Conservation (phyloP, 1,140 invertebrate species). For the Drosophila seguyi region DNA sequence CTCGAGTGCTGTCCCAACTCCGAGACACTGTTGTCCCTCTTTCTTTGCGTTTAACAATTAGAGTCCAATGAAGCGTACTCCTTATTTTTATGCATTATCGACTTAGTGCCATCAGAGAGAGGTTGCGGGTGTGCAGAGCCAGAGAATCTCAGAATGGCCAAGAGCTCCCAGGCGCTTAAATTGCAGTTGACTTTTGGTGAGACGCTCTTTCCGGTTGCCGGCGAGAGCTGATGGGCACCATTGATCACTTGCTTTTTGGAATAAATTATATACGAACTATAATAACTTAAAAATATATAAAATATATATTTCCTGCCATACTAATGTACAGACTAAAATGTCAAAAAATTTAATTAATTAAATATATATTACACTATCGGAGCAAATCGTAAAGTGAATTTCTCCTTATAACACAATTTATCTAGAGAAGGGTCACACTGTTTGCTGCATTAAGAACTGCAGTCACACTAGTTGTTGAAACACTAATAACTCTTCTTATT, state of each 20-base stretch:
- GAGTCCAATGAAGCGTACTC: constrained; percentile 82
- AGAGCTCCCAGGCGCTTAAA: constrained; percentile 55
- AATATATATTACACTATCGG: no score
- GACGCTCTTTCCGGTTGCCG: constrained; percentile 56
- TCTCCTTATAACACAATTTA: no score
- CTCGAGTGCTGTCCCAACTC: constrained; percentile 28
- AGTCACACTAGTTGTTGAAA: background rate
- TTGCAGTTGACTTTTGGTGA: constrained; percentile 57
- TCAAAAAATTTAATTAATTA: no score
- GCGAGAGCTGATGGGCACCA: constrained; percentile 58
- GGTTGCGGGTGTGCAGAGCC: constrained; percentile 36
- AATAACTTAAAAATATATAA: background rate
- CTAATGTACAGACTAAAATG: no score
- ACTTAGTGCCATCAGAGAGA: constrained; percentile 73
- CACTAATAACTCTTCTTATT: no score
- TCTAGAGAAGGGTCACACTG: background rate
- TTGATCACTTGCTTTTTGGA: constrained; percentile 55
- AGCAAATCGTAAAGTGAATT: no score
- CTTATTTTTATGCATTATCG: constrained; percentile 81
- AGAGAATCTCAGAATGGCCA: constrained; percentile 32
- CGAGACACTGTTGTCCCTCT: constrained; percentile 33
- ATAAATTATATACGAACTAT: background rate
- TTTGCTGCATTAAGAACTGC: background rate
- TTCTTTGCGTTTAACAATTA: constrained; percentile 79
- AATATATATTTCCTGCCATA: no score